Percentiles rank a stretch among this genome's conserved stretches.
These are phyloP conservation scores for Magallana angulata DNA, from an alignment of 1,140 invertebrate genomes.

Conservation along the genomic window DNA sequence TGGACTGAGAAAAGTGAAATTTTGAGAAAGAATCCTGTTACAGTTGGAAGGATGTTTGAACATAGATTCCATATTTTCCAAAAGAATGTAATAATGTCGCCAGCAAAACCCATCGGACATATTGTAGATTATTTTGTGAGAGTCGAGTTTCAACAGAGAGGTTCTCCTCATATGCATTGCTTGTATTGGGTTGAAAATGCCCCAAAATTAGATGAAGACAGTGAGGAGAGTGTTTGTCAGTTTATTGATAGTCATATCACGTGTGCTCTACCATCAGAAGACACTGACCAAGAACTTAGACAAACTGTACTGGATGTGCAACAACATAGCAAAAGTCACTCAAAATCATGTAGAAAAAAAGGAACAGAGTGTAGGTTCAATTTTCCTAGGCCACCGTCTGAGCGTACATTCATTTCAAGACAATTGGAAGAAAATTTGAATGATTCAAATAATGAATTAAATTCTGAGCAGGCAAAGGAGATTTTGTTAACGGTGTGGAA, in stretches of 20 bases:
- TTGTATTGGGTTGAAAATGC: conserved; percentile 76
- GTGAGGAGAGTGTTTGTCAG: conserved; percentile 24
- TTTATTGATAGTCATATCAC: conserved; percentile 57
- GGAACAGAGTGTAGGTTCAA: conserved; percentile 35
- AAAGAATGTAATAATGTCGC: conserved; percentile 10
- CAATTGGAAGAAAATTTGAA: neutral
- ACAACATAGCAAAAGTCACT: conserved; percentile 46
- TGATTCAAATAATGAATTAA: neutral
- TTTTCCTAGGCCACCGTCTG: conserved; percentile 1
- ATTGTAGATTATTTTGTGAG: conserved; percentile 67
- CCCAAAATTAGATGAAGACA: conserved; percentile 62
- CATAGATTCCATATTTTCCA: conserved; percentile 35
- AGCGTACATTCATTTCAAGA: conserved; percentile 24
- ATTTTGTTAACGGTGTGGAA: conserved; percentile 38
- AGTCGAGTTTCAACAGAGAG: conserved; percentile 80
- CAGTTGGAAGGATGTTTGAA: conserved; percentile 45
- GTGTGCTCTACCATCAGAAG: conserved; percentile 39
- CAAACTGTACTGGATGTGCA: conserved; percentile 35
- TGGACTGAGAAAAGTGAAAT: conserved; percentile 49
- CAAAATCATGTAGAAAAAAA: conserved; percentile 47
- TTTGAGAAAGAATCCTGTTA: conserved; percentile 42
- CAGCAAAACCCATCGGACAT: conserved; percentile 55
- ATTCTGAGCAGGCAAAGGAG: neutral
- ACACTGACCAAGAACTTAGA: neutral
- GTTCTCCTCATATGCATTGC: conserved; percentile 78